A percentile compares a stretch with the other conserved stretches of the same genome.
Evolutionary conservation across 2,113 vertebrate genomes (phyloP).

Genomic region (Promerops cafer): DNA sequence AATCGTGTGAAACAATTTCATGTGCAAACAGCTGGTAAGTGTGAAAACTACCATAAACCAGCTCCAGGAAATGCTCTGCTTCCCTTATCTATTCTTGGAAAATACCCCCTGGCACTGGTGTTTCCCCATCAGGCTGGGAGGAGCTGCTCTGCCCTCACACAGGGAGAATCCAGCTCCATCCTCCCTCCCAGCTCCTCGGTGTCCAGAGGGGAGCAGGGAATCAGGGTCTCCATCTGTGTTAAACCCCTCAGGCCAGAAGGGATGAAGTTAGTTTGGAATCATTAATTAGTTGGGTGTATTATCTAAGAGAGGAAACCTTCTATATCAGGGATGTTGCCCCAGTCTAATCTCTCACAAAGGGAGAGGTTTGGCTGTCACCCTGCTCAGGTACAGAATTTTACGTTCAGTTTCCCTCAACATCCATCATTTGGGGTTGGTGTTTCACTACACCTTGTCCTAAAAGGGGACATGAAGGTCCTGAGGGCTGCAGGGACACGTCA

Average conservation of each 20-base stretch:
- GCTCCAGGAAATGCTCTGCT: background rate
- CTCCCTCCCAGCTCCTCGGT: background rate
- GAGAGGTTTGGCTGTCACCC: background rate
- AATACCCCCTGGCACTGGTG: background rate
- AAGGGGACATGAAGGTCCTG: background rate
- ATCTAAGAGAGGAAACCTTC: background rate
- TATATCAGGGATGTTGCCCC: background rate
- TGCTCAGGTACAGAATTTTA: background rate
- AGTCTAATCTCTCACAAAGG: background rate
- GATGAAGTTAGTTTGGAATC: background rate
- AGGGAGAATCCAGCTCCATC: background rate
- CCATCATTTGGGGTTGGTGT: background rate
- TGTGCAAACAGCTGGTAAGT: conserved; percentile 58
- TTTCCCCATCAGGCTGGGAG: background rate
- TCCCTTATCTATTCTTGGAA: background rate
- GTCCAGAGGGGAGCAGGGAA: background rate
- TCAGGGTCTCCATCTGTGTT: background rate
- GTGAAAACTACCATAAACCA: background rate
- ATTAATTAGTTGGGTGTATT: background rate
- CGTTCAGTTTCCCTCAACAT: background rate
- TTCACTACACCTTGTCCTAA: background rate
- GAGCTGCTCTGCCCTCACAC: background rate
- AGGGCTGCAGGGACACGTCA: background rate
- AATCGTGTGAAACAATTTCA: conserved; percentile 65
- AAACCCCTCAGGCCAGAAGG: background rate